Percentiles rank a stretch among this genome's conserved stretches.
Evolutionary conservation across 2,113 vertebrate genomes (phyloP).

Genomic region (Callionymus lyra): DNA sequence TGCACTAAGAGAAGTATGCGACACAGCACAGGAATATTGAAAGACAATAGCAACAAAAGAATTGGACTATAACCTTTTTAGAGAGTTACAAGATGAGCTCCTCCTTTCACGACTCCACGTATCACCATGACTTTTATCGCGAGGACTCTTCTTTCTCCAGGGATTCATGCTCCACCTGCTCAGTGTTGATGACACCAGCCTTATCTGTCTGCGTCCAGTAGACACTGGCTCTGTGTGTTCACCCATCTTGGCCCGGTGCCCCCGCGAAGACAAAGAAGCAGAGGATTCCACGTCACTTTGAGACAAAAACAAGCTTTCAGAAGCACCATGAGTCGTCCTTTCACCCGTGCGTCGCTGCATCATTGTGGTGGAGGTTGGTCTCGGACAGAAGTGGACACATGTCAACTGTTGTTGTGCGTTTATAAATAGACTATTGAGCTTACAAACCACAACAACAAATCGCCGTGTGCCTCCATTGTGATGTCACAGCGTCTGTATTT

Average conservation of each 20-base stretch:
- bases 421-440: conserved; percentile 10
- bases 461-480: conserved; percentile 44
- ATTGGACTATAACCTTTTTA: neutral
- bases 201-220: conserved; percentile 23
- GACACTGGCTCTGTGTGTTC: conserved; percentile 38
- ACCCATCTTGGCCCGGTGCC: conserved; percentile 35
- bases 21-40: too few relatives aligned
- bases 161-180: conserved; percentile 24
- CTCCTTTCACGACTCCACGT: neutral
- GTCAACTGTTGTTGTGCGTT: conserved; percentile 11
- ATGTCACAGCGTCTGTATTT: conserved; percentile 45
- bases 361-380: conserved; percentile 11
- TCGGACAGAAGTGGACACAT: conserved; percentile 17
- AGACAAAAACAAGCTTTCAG: conserved; percentile 58
- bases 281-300: conserved; percentile 41
- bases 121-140: conserved; percentile 11
- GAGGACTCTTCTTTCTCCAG: conserved; percentile 17
- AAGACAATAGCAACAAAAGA: too few relatives aligned
- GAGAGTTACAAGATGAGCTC: neutral
- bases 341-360: conserved; percentile 14
- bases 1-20: too few relatives aligned
- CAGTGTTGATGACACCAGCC: conserved; percentile 14
- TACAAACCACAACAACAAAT: conserved; percentile 39
- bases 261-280: conserved; percentile 29
- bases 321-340: conserved; percentile 25